Base-by-base conservation (phyloP, 2,888 invertebrate genomes). In the Cremastobaeus sp. region DNA sequence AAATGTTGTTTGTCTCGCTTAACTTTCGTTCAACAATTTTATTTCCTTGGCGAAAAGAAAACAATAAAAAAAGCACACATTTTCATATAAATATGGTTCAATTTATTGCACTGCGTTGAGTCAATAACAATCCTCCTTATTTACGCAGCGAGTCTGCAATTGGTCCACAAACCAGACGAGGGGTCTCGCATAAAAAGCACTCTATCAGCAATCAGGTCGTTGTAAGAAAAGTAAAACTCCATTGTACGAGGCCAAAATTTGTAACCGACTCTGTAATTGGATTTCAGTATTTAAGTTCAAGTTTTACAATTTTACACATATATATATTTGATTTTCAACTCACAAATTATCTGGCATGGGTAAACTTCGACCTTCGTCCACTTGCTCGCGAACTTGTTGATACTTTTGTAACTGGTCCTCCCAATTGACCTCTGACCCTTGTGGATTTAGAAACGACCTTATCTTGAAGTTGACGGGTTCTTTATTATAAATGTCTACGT, bases 321-420 rank as follows among this genome's bases (percentile, higher is more conserved):
- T 14, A 14, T 45, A 14, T 5, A 11, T n/a, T 11, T 11, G 8
- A 32, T 32, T 32, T 30, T 50, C 17, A 20, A 85, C 89, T 86
- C 84, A 90, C 90, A 88, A 84, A 74, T 90, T 85, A 39, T 89
- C 87, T 0, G 90, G 90, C 85, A 88, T 88, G 1, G 85, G 81
- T 12, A 90, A 78, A n/a, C 70, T 72, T 25, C 81, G 77, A 2
- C 85, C 84, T 4, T 77, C 80, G 12, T 77, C 68, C 25, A 89
- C 70, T 65, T 86, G 73, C 75, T 90, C 90, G 76, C 89, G 89
- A 20, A 80, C 78, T 11, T 82, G 74, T 74, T 90, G n/a, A n/a
- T 35, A 30, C 1, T 48, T 17, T n/a, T 48, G 48, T n/a, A 62
- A 89, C 50, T 88, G 82, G 3, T 87, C 84, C 0, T 89, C 78